Evolutionary conservation across 1,140 invertebrate genomes (phyloP).

Genomic region (Sycophila sp.): DNA sequence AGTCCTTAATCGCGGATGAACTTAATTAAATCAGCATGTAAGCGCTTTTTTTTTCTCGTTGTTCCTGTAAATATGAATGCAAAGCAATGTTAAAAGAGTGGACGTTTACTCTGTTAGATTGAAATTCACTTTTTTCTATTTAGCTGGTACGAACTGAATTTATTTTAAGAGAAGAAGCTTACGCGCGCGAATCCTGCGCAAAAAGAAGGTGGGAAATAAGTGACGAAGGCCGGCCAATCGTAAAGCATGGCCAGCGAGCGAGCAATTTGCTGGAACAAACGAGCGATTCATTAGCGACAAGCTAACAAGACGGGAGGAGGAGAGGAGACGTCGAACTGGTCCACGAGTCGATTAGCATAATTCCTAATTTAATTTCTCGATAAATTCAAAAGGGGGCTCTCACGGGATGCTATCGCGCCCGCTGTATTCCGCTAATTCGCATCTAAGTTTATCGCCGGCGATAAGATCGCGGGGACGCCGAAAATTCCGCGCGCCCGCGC

Average conservation of each 20-base stretch:
- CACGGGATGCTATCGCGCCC: slow-evolving; percentile 23
- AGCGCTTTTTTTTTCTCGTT: no score
- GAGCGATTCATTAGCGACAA: slow-evolving; percentile 23
- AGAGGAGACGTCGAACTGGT: slow-evolving; percentile 18
- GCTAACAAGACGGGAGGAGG: background rate
- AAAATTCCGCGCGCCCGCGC: background rate
- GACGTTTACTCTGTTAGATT: no score
- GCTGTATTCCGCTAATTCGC: slow-evolving; percentile 37
- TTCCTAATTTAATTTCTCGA: slow-evolving; percentile 41
- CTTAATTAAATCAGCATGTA: no score
- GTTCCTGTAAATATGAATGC: no score
- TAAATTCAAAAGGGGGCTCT: slow-evolving; percentile 27
- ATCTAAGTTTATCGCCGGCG: slow-evolving; percentile 35
- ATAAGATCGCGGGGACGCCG: slow-evolving; percentile 22
- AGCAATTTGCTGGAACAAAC: slow-evolving; percentile 23
- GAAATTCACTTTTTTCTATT: no score
- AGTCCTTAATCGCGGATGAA: no score
- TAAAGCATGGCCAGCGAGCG: slow-evolving; percentile 1
- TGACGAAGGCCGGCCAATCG: background rate
- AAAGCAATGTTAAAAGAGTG: no score
- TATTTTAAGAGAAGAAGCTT: no score
- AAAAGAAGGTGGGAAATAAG: background rate
- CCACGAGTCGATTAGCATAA: slow-evolving; percentile 33
- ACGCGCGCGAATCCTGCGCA: no score
- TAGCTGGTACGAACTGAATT: no score